These are phyloP conservation scores for Diplogasteroides magnus DNA, from an alignment of 1,140 invertebrate species.

Conservation along the genomic window DNA sequence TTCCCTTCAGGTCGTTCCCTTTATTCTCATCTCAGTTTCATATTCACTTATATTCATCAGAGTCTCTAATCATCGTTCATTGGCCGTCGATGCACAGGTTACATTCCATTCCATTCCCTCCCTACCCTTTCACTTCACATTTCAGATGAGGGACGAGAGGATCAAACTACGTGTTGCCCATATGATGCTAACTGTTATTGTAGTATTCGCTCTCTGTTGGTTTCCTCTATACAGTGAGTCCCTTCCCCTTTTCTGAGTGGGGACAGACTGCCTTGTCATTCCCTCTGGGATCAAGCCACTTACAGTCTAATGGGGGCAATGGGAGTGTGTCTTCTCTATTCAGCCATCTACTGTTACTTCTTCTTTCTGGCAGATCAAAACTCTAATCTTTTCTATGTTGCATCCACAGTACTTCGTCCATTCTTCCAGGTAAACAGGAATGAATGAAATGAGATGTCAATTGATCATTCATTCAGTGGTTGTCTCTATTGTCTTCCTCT, in stretches of 20 bases:
- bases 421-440: not conserved
- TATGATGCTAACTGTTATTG: constrained; percentile 89
- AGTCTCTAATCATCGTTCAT: constrained; percentile 42
- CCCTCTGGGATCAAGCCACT: too few relatives aligned
- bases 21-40: constrained; percentile 43
- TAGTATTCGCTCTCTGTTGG: constrained; percentile 89
- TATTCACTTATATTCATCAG: constrained; percentile 47
- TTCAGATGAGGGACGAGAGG: constrained; percentile 69
- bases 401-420: constrained; percentile 15
- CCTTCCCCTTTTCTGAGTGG: not conserved
- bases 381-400: constrained; percentile 23
- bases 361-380: constrained; percentile 30
- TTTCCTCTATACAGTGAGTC: constrained; percentile 73
- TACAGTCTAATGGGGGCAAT: too few relatives aligned
- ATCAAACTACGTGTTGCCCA: constrained; percentile 88
- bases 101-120: not conserved
- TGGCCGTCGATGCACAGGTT: constrained; percentile 76
- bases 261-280: not conserved
- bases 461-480: constrained; percentile 79
- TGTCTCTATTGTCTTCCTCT: constrained; percentile 88
- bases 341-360: constrained; percentile 33
- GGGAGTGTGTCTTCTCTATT: too few relatives aligned
- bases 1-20: constrained; percentile 27
- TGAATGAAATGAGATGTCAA: not conserved
- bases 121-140: constrained; percentile 12